phyloP scores from a whole-genome alignment of 2,888 invertebrate genomes.

The Ophion obscuratus region DNA sequence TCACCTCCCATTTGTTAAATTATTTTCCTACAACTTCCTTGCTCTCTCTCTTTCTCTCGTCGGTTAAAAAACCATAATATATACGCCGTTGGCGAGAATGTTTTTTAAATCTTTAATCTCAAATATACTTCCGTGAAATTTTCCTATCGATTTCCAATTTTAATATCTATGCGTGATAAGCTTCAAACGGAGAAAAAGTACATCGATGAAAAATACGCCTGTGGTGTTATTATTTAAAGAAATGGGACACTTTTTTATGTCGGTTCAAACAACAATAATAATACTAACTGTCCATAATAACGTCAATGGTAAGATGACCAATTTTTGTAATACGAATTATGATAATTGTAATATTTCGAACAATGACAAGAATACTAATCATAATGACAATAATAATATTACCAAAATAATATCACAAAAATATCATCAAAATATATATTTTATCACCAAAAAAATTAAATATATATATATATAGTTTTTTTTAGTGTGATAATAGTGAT shows the following conservation, averaged over 20 bases:
- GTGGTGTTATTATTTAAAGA: not conserved
- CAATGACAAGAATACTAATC: no score
- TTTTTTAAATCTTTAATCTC: not conserved
- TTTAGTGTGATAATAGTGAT: no score
- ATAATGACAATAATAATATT: no score
- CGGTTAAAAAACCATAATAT: not conserved
- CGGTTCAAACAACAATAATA: not conserved
- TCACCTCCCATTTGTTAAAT: not conserved
- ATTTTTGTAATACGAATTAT: no score
- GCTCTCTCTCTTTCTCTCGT: not conserved
- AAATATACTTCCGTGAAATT: not conserved
- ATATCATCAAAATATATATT: no score
- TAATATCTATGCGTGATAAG: not conserved
- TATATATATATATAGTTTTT: no score
- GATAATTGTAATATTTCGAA: no score
- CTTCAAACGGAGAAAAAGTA: not conserved
- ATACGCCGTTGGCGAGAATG: not conserved
- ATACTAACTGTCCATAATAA: no score
- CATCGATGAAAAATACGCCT: conserved; percentile 38
- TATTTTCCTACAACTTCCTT: not conserved
- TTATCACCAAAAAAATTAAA: no score
- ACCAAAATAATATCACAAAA: no score
- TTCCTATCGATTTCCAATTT: conserved; percentile 24
- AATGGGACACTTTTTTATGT: no score
- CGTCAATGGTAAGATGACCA: no score